Conservation (phyloP, 2,113 vertebrate genomes). For the Psephotus haematonotus region DNA sequence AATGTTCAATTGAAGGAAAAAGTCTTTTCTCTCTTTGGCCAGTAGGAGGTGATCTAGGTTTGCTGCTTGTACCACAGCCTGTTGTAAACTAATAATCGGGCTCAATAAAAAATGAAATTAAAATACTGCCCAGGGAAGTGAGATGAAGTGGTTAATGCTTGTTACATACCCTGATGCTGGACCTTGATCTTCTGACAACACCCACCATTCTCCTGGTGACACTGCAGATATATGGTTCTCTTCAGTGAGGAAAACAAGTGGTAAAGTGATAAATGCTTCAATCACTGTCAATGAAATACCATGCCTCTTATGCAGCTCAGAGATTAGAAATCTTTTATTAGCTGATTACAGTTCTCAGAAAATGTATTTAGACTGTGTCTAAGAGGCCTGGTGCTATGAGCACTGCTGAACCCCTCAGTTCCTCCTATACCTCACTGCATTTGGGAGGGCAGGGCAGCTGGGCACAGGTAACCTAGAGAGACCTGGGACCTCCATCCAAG, state of each 20-base stretch:
- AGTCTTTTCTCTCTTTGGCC: background rate
- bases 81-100: slow-evolving; percentile 17
- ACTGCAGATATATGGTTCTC: slow-evolving; percentile 33
- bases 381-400: background rate
- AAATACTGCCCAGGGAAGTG: background rate
- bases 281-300: background rate
- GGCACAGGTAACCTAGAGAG: background rate
- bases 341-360: background rate
- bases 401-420: background rate
- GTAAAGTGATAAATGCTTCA: slow-evolving; percentile 15
- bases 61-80: background rate
- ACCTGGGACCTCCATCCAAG: background rate
- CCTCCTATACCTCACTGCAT: rapidly evolving
- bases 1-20: background rate
- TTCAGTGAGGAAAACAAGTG: slow-evolving; percentile 40
- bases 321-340: slow-evolving; percentile 13
- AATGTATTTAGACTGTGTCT: background rate
- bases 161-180: slow-evolving; percentile 28
- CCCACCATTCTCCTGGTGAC: slow-evolving; percentile 7
- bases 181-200: slow-evolving; percentile 64
- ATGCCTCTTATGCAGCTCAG: background rate
- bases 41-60: slow-evolving; percentile 36
- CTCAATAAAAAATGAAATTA: slow-evolving; percentile 13
- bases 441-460: background rate
- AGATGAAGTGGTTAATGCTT: slow-evolving; percentile 64